These are phyloP conservation scores for Pachyramphus minor DNA, from an alignment of 2,113 vertebrate genomes.

Conservation along the genomic window DNA sequence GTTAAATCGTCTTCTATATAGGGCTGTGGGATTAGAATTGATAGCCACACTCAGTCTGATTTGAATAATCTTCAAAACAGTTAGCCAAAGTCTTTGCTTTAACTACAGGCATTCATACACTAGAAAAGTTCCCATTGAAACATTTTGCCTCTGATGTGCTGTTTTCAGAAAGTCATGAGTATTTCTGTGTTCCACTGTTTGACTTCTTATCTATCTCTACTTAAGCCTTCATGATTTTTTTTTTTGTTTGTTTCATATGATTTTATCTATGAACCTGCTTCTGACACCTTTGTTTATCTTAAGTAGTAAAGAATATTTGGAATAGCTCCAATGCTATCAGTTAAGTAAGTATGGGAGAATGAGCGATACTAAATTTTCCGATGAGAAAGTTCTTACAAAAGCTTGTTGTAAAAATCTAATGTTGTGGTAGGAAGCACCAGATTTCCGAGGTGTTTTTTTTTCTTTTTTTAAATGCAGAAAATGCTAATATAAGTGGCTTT, in stretches of 20 bases:
- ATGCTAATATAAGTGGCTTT: neutral
- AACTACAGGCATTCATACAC: neutral
- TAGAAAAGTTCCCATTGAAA: neutral
- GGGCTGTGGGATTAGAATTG: neutral
- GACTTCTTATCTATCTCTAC: neutral
- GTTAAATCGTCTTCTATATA: neutral
- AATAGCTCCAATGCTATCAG: neutral
- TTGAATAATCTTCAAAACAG: neutral
- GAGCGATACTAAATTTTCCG: neutral
- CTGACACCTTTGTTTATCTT: constrained; percentile 1
- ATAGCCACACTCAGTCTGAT: neutral
- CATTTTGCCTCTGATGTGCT: neutral
- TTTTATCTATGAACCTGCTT: neutral
- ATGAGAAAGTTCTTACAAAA: neutral
- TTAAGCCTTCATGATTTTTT: neutral
- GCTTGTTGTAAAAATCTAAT: neutral
- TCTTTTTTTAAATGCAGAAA: neutral
- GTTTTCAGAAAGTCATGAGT: neutral
- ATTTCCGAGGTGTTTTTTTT: neutral
- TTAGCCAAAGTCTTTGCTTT: neutral
- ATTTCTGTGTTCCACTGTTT: neutral
- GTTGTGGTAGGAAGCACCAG: neutral
- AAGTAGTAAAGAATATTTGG: neutral
- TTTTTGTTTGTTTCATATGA: neutral
- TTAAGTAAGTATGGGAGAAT: neutral